Evolutionary conservation across 2,113 vertebrate species (phyloP).

Genomic region (Pollimyrus isidori): DNA sequence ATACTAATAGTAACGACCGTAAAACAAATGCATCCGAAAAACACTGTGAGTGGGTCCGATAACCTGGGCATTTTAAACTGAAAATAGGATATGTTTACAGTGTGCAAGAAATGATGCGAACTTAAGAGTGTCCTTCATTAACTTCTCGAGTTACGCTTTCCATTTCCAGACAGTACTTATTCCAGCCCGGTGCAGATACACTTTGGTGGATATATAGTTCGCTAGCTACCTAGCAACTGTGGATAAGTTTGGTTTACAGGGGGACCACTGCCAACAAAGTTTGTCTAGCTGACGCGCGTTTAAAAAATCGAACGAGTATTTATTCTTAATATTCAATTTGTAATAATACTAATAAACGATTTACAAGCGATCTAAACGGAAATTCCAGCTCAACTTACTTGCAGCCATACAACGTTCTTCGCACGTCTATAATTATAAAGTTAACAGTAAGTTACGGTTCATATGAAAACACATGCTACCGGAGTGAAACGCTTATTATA

Average conservation of each 20-base stretch:
- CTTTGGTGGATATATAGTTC: background rate
- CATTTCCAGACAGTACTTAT: background rate
- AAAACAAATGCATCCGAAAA: background rate
- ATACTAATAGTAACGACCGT: background rate
- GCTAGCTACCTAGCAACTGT: background rate
- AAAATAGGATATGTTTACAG: background rate
- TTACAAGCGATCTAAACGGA: background rate
- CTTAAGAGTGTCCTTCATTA: background rate
- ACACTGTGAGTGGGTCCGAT: background rate
- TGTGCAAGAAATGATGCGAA: background rate
- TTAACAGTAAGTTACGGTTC: background rate
- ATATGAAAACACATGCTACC: background rate
- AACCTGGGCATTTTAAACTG: background rate
- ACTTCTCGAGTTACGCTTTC: background rate
- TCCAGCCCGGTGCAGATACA: background rate
- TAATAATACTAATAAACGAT: background rate
- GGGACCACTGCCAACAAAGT: background rate
- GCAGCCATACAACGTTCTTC: background rate
- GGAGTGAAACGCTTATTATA: background rate
- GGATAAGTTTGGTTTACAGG: background rate
- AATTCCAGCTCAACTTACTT: background rate
- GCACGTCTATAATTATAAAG: background rate
- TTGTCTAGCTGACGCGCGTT: background rate
- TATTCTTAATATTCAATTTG: background rate
- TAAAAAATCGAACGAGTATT: background rate